These are phyloP conservation scores for Ylistrum balloti DNA, from an alignment of 1,140 invertebrate species.

Conservation along the genomic window DNA sequence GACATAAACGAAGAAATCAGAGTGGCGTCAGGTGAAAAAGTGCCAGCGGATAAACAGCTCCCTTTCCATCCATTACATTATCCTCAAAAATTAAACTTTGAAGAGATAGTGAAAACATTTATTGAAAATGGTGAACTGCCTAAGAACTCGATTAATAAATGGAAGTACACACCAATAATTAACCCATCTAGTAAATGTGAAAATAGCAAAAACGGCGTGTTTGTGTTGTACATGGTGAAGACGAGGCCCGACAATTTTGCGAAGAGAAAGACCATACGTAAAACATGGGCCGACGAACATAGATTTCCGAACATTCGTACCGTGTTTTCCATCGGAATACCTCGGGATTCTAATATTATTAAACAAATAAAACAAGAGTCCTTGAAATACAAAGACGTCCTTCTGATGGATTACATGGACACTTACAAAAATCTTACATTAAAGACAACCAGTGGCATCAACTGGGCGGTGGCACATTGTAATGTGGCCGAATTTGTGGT, in stretches of 20 bases:
- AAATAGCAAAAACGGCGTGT: not conserved
- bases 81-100: not conserved
- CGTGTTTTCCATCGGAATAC: not conserved
- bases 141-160: not conserved
- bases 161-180: not conserved
- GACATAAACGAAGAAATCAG: too few species aligned
- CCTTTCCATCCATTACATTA: not conserved
- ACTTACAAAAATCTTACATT: conserved; percentile 42
- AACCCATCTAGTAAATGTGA: not conserved
- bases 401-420: not conserved
- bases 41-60: not conserved
- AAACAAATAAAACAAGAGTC: not conserved
- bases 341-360: not conserved
- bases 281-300: conserved; percentile 33
- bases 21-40: not conserved
- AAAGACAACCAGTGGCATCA: conserved; percentile 12
- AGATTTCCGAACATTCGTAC: not conserved
- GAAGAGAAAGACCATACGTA: not conserved
- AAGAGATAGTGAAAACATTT: not conserved
- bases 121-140: not conserved
- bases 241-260: not conserved
- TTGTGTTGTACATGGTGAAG: not conserved
- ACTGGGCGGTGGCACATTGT: conserved; percentile 10
- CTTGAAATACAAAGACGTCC: conserved; percentile 8
- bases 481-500: not conserved